Evolutionary conservation across 2,113 vertebrate genomes (phyloP).

Genomic region (Platysternon megacephalum): DNA sequence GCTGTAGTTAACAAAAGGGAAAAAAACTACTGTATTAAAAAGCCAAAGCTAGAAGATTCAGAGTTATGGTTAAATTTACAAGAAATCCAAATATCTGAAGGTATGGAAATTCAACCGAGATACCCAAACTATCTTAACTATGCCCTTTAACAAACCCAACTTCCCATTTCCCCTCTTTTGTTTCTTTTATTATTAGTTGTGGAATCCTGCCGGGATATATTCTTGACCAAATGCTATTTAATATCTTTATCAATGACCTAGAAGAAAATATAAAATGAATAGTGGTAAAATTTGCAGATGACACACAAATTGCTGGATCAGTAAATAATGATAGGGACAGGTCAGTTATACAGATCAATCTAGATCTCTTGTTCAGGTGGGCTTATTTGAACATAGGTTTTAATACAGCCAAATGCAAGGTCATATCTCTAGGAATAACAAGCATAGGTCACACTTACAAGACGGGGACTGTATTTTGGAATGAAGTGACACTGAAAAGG

Average conservation of each 20-base stretch:
- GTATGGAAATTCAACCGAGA: background rate
- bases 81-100: slow-evolving; percentile 15
- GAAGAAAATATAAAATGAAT: background rate
- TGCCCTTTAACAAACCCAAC: background rate
- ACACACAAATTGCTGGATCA: too few species aligned
- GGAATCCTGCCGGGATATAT: background rate
- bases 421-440: background rate
- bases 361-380: background rate
- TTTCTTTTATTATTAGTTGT: background rate
- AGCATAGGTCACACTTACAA: rapidly evolving
- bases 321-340: background rate
- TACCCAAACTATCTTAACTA: background rate
- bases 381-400: slow-evolving; percentile 10
- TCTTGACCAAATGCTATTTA: background rate
- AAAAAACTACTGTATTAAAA: slow-evolving; percentile 37
- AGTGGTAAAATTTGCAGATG: too few species aligned
- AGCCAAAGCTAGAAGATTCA: slow-evolving; percentile 13
- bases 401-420: slow-evolving; percentile 4
- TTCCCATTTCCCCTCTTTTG: background rate
- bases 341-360: background rate
- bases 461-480: background rate
- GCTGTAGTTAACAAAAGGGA: slow-evolving; percentile 61
- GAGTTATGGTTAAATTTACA: slow-evolving; percentile 39
- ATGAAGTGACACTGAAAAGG: background rate
- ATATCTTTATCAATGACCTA: background rate